Base-by-base conservation (phyloP, 2,113 vertebrate genomes). In the Noctilio leporinus region DNA sequence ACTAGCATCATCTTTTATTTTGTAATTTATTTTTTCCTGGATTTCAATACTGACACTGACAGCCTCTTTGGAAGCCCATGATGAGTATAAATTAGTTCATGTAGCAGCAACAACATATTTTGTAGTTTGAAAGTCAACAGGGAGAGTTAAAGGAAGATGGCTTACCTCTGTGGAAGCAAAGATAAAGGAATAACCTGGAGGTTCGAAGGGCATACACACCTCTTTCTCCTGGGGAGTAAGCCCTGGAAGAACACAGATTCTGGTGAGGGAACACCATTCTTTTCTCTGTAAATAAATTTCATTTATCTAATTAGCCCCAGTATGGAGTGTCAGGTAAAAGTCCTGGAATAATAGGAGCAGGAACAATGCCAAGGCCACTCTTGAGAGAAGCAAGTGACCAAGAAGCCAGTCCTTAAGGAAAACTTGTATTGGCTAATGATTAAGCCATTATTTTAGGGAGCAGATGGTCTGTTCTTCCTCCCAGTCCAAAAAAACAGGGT, bases 341-440 rank as follows among this genome's bases (percentile, higher is more conserved):
- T 96, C 17, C 65, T 96, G 72, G 89, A 92, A 90, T 97, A 97
- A 94, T 75, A 70, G 84, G 76, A 86, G 7, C 11, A 84, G 65
- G 45, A 59, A 15, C 35, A 94, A 91, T 95, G 67, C 8, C 43
- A 65, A 45, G 35, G n/a, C 64, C 62, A 47, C 45, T 95, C 26
- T 90, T 93, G 35, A 86, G 43, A 91, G 83, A 43, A 45, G 30
- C 65, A 70, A 95, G 43, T 87, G 78, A 40, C 95, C 83, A 10
- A 55, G 20, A 76, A 73, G 0, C 10, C 20, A 22, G 0, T 35
- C 62, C 59, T 7, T 80, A 95, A 84, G 83, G 82, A 95, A 96
- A 91, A 92, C 35, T 10, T 43, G 5, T 64, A 77, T 82, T 93
- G 89, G 40, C 59, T 17, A 45, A 86, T 76, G 84, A 95, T 91